Evolutionary conservation across 2,888 invertebrate genomes (phyloP).

Genomic region (Caenorhabditis sinica): DNA sequence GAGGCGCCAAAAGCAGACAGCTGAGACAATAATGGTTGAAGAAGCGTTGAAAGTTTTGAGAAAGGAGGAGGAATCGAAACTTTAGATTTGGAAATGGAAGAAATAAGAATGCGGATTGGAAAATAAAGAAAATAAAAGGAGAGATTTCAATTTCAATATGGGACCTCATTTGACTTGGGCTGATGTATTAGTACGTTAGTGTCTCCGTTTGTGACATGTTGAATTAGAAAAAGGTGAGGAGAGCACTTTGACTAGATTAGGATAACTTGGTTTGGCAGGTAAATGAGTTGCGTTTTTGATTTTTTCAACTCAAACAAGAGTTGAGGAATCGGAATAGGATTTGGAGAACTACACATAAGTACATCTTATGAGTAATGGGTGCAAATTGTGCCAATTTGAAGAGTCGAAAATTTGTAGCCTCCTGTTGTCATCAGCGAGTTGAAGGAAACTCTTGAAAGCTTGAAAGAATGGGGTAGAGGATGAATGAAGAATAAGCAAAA

Average conservation of each 20-base stretch:
- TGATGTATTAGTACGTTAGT: constrained; percentile 52
- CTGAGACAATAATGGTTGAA: constrained; percentile 59
- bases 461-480: constrained; percentile 16
- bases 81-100: neutral
- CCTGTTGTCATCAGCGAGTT: too few relatives aligned
- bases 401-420: neutral
- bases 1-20: constrained; percentile 59
- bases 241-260: constrained; percentile 24
- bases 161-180: neutral
- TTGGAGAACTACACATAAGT: neutral
- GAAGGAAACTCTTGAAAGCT: constrained; percentile 13
- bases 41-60: constrained; percentile 37
- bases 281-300: constrained; percentile 18
- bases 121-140: neutral
- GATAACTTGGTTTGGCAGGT: constrained; percentile 7
- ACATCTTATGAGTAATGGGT: constrained; percentile 2
- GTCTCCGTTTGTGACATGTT: constrained; percentile 39
- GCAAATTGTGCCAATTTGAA: constrained; percentile 40
- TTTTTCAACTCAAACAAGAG: neutral
- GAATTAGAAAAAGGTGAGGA: constrained; percentile 47
- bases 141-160: constrained; percentile 41
- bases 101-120: constrained; percentile 3
- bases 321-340: neutral
- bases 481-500: constrained; percentile 29
- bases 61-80: constrained; percentile 1